phyloP scores from a whole-genome alignment of 2,888 invertebrate genomes.

The Dicranocentrus wangi region DNA sequence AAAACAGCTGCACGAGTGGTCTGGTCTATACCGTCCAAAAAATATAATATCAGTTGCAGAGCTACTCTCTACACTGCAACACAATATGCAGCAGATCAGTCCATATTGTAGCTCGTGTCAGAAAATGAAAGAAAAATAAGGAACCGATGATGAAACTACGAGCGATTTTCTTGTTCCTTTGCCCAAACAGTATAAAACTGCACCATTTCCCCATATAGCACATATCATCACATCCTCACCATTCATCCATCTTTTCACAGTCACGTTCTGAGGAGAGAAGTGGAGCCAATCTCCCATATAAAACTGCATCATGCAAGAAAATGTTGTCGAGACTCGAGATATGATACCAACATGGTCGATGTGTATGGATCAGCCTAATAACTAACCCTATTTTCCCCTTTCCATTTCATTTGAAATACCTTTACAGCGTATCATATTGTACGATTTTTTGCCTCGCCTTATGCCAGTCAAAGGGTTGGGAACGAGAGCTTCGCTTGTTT shows the following conservation, averaged over 20 bases:
- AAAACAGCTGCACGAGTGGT: slow-evolving; percentile 21
- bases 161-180: neutral
- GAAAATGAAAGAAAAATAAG: slow-evolving; percentile 11
- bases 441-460: neutral
- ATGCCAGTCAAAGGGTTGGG: neutral
- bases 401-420: slow-evolving; percentile 11
- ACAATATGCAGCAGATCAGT: neutral
- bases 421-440: neutral
- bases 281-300: neutral
- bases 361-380: neutral
- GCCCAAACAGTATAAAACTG: neutral
- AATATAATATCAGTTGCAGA: neutral
- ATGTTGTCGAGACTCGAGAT: too few species aligned
- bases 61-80: neutral
- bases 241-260: slow-evolving; percentile 20
- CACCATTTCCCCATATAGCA: neutral
- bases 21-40: neutral
- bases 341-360: neutral
- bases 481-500: neutral
- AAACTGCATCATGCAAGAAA: slow-evolving; percentile 2
- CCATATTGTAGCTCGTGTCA: slow-evolving; percentile 15
- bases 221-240: neutral
- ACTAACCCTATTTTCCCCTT: slow-evolving; percentile 1
- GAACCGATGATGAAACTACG: neutral
- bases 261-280: slow-evolving; percentile 2